Conservation (phyloP, 1,140 invertebrate species). For the Pogonus chalceus region DNA sequence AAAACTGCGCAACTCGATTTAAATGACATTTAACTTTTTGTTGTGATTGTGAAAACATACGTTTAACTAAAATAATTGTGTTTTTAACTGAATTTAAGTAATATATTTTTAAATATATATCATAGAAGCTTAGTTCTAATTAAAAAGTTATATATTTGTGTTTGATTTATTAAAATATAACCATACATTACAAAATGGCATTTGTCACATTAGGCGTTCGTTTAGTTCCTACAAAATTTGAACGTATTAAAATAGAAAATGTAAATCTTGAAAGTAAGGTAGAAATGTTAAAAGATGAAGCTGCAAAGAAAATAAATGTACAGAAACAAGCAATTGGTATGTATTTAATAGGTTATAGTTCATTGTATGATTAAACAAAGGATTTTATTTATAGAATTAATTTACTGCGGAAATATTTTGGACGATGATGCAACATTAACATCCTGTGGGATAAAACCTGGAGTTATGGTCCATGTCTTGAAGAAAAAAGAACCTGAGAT, state of each 20-base stretch:
- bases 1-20: too few species aligned
- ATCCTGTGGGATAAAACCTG: constrained; percentile 40
- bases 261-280: constrained; percentile 43
- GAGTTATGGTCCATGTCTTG: constrained; percentile 42
- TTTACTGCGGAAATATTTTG: constrained; percentile 43
- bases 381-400: constrained; percentile 36
- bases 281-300: constrained; percentile 35
- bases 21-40: too few species aligned
- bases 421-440: constrained; percentile 40
- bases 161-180: too few species aligned
- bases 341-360: constrained; percentile 9
- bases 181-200: too few species aligned
- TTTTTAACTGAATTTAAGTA: too few species aligned
- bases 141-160: too few species aligned
- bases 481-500: constrained; percentile 34
- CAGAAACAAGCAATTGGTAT: constrained; percentile 39
- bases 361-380: background rate
- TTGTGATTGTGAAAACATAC: too few species aligned
- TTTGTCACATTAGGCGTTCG: constrained; percentile 26
- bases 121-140: too few species aligned
- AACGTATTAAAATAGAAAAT: constrained; percentile 38
- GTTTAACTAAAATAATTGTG: too few species aligned
- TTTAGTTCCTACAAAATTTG: constrained; percentile 29
- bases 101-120: too few species aligned
- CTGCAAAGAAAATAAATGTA: constrained; percentile 35